A percentile compares a stretch with the other conserved stretches of the same genome.
Evolutionary conservation across 2,888 invertebrate species (phyloP).

Genomic region (Tillus elongatus): DNA sequence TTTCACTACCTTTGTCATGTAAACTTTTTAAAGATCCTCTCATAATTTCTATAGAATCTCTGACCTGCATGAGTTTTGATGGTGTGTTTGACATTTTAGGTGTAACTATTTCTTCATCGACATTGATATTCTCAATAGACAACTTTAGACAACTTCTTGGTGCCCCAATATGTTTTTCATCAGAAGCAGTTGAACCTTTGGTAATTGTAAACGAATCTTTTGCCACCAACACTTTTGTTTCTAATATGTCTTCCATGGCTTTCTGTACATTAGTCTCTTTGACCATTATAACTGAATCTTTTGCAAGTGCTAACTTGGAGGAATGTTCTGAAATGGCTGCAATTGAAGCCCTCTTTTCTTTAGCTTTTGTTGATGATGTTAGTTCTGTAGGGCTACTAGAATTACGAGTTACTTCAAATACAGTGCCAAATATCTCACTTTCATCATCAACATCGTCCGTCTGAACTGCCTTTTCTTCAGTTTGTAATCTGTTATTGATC

Average conservation of each 20-base stretch:
- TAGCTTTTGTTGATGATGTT: too few species aligned
- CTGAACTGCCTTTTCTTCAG: not conserved
- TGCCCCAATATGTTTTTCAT: too few species aligned
- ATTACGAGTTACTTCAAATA: not conserved
- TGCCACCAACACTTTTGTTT: conserved; percentile 4
- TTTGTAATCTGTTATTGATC: conserved; percentile 1
- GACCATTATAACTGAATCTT: conserved; percentile 1
- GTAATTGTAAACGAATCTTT: conserved; percentile 4
- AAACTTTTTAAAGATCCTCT: conserved; percentile 18
- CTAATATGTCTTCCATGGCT: too few species aligned
- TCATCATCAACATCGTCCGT: not conserved
- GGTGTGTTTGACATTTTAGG: too few species aligned
- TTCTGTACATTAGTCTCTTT: too few species aligned
- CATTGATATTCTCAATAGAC: too few species aligned
- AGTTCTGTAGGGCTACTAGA: not conserved
- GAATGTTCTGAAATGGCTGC: too few species aligned
- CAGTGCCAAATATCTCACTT: not conserved
- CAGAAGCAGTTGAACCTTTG: too few species aligned
- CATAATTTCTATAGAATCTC: conserved; percentile 23
- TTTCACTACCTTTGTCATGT: conserved; percentile 10
- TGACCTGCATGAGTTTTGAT: conserved; percentile 20
- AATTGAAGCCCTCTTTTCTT: too few species aligned
- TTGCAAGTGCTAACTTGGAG: not conserved
- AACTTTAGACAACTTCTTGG: too few species aligned
- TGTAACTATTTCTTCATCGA: too few species aligned